These are phyloP conservation scores for Brachyalestes nurse DNA, from an alignment of 2,797 vertebrate species.

Conservation along the genomic window DNA sequence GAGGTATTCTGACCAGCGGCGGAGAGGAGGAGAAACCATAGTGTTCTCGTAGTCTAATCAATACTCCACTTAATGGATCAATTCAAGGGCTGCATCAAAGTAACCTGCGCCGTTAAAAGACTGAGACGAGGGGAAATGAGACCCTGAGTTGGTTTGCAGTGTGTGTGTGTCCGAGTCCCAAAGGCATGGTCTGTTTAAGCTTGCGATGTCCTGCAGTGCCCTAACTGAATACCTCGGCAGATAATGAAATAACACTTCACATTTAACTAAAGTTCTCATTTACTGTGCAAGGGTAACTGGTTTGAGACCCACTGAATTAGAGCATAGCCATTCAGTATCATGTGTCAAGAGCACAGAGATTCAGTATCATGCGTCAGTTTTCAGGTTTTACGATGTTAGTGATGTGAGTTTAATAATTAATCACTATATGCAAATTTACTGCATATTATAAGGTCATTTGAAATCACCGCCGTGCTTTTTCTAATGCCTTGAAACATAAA, in stretches of 20 bases:
- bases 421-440: slow-evolving; percentile 41
- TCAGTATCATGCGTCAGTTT: too few species aligned
- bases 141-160: slow-evolving; percentile 35
- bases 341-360: too few species aligned
- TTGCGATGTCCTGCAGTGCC: neutral
- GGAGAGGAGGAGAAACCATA: slow-evolving; percentile 30
- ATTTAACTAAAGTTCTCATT: slow-evolving; percentile 15
- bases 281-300: too few species aligned
- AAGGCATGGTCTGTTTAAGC: slow-evolving; percentile 26
- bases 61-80: slow-evolving; percentile 60
- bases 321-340: too few species aligned
- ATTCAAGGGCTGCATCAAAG: slow-evolving; percentile 55
- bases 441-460: slow-evolving; percentile 34
- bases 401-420: slow-evolving; percentile 46
- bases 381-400: slow-evolving; percentile 46
- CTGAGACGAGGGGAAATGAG: slow-evolving; percentile 46
- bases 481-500: slow-evolving; percentile 40
- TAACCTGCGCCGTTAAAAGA: slow-evolving; percentile 53
- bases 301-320: too few species aligned
- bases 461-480: slow-evolving; percentile 27
- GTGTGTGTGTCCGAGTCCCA: slow-evolving; percentile 2
- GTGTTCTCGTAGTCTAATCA: slow-evolving; percentile 55
- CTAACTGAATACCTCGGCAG: slow-evolving; percentile 25
- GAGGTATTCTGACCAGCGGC: slow-evolving; percentile 55
- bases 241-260: neutral